Percentiles rank a stretch among this genome's conserved stretches.
Conservation (phyloP, 2,888 invertebrate genomes). For the Zhuqinia jingwanae region DNA sequence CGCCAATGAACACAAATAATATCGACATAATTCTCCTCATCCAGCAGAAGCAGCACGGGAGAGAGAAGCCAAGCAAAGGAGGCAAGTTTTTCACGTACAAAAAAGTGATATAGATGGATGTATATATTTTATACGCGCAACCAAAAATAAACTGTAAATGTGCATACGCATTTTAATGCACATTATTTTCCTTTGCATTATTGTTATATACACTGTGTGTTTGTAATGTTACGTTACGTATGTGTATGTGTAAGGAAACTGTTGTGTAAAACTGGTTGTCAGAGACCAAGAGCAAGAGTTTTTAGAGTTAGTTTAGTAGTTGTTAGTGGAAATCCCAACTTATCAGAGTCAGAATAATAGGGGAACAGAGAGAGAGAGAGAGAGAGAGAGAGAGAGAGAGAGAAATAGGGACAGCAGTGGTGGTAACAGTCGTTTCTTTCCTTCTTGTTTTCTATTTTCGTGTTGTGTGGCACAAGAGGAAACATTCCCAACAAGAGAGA, state of each 20-base stretch:
- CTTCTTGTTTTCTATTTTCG: conserved; percentile 60
- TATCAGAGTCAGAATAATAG: conserved; percentile 54
- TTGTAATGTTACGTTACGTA: no score
- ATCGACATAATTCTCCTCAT: conserved; percentile 79
- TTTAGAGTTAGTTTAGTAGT: conserved; percentile 47
- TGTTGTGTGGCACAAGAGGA: conserved; percentile 54
- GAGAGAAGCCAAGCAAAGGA: conserved; percentile 61
- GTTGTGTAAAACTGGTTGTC: conserved; percentile 38
- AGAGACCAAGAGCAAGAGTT: conserved; percentile 30
- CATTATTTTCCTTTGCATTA: conserved; percentile 26
- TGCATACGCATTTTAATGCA: conserved; percentile 24
- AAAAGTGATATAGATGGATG: conserved; percentile 7
- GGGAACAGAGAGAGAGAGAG: conserved; percentile 44
- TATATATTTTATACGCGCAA: no score
- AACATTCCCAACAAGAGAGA: conserved; percentile 33
- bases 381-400: conserved; percentile 22
- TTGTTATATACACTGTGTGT: no score
- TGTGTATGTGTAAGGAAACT: background rate
- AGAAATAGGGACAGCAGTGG: conserved; percentile 38
- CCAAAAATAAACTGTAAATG: conserved; percentile 21
- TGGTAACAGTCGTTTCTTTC: conserved; percentile 62
- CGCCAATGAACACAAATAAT: conserved; percentile 80
- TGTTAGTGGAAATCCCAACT: conserved; percentile 52
- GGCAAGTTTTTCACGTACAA: conserved; percentile 49
- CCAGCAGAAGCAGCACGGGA: conserved; percentile 54